phyloP scores from a whole-genome alignment of 2,888 invertebrate species.

The Drosophila austrosaltans region DNA sequence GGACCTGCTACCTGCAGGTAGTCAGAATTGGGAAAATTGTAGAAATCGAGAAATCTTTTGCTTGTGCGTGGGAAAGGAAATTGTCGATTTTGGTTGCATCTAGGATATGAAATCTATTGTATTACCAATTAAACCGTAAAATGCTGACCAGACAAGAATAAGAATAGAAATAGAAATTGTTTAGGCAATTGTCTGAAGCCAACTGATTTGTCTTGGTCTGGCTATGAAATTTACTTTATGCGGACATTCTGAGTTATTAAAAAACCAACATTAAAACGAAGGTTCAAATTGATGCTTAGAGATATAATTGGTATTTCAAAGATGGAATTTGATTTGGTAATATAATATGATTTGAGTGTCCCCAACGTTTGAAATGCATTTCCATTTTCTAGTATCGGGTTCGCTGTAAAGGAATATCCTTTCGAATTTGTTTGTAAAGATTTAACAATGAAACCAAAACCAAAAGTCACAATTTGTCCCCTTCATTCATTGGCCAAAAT shows the following conservation, averaged over 20 bases:
- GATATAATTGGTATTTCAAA: too few relatives aligned
- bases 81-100: conserved; percentile 31
- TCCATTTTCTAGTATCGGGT: too few relatives aligned
- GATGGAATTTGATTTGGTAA: background rate
- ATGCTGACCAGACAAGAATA: conserved; percentile 55
- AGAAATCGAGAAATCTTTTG: conserved; percentile 55
- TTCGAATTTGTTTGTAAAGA: background rate
- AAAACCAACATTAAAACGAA: background rate
- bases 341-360: too few relatives aligned
- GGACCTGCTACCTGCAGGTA: conserved; percentile 71
- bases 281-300: background rate
- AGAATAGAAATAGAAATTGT: conserved; percentile 27
- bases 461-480: background rate
- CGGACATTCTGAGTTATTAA: background rate
- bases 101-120: conserved; percentile 51
- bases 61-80: conserved; percentile 74
- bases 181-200: conserved; percentile 39
- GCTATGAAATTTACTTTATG: conserved; percentile 37
- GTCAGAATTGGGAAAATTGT: conserved; percentile 27
- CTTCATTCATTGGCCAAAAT: conserved; percentile 15
- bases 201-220: conserved; percentile 43
- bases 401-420: background rate
- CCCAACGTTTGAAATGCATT: too few relatives aligned
- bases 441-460: background rate
- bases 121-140: conserved; percentile 75